Percentiles rank a stretch among this genome's conserved stretches.
phyloP scores from a whole-genome alignment of 2,797 vertebrate species.

The Poecilia gillii region DNA sequence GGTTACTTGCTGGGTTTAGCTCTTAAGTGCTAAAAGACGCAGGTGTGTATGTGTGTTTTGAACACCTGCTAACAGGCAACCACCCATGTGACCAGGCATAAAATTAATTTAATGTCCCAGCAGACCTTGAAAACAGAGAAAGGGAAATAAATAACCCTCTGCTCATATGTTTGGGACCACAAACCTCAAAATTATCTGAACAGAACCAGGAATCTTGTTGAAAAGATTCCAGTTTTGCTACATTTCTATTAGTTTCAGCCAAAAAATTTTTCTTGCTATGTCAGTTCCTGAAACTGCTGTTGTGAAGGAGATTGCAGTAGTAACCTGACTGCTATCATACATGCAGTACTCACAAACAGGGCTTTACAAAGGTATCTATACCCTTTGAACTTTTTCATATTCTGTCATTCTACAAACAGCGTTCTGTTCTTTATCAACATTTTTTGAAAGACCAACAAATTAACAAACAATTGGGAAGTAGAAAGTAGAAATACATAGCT shows the following conservation, averaged over 20 bases:
- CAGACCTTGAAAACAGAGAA: slow-evolving; percentile 63
- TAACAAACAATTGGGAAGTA: neutral
- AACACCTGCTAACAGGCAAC: slow-evolving; percentile 61
- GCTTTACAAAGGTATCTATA: neutral
- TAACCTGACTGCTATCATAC: neutral
- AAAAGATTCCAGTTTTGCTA: neutral
- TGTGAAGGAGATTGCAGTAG: neutral
- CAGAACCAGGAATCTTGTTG: neutral
- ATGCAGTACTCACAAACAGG: neutral
- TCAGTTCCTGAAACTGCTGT: neutral
- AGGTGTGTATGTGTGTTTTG: slow-evolving; percentile 56
- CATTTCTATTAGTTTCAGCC: neutral
- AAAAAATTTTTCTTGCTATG: neutral
- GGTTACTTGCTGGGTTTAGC: slow-evolving; percentile 26
- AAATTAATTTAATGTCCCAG: slow-evolving; percentile 69
- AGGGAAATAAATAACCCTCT: slow-evolving; percentile 48
- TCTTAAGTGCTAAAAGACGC: slow-evolving; percentile 30
- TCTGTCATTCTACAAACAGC: neutral
- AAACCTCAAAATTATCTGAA: neutral
- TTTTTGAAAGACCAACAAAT: neutral
- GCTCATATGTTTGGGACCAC: neutral
- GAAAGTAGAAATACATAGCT: neutral
- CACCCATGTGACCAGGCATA: slow-evolving; percentile 53
- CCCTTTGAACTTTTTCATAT: neutral
- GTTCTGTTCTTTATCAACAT: neutral